These are phyloP conservation scores for Myotis lucifugus DNA, from an alignment of 2,113 vertebrate genomes.

Conservation along the genomic window DNA sequence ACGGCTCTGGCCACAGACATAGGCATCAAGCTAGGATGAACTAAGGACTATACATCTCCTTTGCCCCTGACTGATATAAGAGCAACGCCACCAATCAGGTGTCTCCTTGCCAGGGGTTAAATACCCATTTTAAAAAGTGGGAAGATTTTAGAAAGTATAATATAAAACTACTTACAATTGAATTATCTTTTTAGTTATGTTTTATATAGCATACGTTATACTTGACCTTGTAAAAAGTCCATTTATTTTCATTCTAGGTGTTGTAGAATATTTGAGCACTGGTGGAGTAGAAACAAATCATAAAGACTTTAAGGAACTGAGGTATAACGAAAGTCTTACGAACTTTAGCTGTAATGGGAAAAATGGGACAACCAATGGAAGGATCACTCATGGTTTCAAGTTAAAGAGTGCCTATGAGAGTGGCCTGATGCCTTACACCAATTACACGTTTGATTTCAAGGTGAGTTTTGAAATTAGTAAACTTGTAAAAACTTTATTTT, in stretches of 20 bases:
- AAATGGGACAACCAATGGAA: constrained; percentile 94
- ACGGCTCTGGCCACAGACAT: too few relatives aligned
- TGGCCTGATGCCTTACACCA: constrained; percentile 98
- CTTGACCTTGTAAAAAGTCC: background rate
- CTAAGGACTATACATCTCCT: too few relatives aligned
- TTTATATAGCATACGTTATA: background rate
- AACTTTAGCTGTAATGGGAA: constrained; percentile 99
- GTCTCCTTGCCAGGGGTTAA: too few relatives aligned
- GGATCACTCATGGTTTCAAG: constrained; percentile 98
- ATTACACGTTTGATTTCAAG: constrained; percentile 99
- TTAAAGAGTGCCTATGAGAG: constrained; percentile 98
- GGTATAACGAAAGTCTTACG: constrained; percentile 97
- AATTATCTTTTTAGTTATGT: background rate
- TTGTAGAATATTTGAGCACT: constrained; percentile 97
- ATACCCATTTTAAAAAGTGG: constrained; percentile 15
- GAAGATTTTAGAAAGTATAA: background rate
- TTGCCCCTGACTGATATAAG: too few relatives aligned
- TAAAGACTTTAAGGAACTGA: constrained; percentile 98
- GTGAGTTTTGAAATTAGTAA: constrained; percentile 78
- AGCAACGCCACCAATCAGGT: too few relatives aligned
- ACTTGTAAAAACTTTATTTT: background rate
- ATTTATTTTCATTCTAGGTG: constrained; percentile 85
- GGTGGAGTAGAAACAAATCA: constrained; percentile 98
- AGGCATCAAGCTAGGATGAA: too few relatives aligned
- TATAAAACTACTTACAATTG: constrained; percentile 1